Percentiles rank a stretch among this genome's conserved stretches.
Conservation (phyloP, 2,113 vertebrate species). For the Gambusia affinis region DNA sequence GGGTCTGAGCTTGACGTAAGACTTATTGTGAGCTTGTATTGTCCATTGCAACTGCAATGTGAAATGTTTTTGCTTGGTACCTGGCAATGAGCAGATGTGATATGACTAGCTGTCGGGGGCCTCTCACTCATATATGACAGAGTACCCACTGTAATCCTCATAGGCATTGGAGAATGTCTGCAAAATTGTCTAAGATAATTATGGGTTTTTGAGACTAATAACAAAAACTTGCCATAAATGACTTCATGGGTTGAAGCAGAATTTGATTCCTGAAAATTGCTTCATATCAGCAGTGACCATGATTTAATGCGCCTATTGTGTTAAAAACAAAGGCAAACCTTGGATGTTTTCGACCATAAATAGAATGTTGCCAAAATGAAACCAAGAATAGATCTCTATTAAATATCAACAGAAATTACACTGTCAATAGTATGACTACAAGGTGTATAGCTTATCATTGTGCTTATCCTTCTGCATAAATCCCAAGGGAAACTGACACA, state of each 20-base stretch:
- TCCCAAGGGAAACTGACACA: background rate
- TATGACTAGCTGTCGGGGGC: background rate
- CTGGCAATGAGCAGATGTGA: background rate
- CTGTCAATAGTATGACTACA: background rate
- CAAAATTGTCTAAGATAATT: background rate
- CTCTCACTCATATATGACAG: background rate
- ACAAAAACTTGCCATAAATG: background rate
- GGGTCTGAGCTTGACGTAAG: background rate
- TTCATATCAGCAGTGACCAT: background rate
- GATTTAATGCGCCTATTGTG: background rate
- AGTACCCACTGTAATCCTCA: background rate
- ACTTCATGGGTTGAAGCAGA: background rate
- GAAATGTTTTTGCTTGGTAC: too few species aligned
- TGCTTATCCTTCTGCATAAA: background rate
- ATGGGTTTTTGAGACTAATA: background rate
- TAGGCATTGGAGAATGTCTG: background rate
- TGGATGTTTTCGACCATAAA: background rate
- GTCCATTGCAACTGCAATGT: too few species aligned
- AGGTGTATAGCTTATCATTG: background rate
- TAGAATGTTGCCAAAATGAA: background rate
- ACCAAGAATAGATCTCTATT: background rate
- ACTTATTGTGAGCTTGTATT: too few species aligned
- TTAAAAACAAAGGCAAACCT: background rate
- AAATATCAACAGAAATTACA: background rate
- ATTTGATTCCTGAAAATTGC: too few species aligned